These are phyloP conservation scores for Eudasyphora cyanicolor DNA, from an alignment of 2,888 invertebrate species.

Conservation along the genomic window DNA sequence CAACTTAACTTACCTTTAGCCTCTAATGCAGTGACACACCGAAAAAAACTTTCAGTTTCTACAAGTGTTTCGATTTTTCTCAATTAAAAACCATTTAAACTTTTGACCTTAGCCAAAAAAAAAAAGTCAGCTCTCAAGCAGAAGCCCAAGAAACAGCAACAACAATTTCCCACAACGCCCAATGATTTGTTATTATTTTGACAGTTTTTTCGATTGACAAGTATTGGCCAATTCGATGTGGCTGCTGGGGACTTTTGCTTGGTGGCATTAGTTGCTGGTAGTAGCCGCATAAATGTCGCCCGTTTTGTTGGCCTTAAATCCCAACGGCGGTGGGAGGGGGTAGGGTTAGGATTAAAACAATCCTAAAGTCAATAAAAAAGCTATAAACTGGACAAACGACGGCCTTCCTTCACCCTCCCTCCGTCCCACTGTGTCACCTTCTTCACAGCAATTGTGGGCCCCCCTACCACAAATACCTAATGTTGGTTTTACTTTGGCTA, in stretches of 20 bases:
- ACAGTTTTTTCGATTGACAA: slow-evolving; percentile 7
- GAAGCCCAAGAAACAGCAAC: neutral
- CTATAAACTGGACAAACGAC: neutral
- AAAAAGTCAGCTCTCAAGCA: neutral
- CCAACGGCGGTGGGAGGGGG: slow-evolving; percentile 23
- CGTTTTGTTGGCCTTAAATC: neutral
- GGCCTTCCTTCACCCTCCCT: neutral
- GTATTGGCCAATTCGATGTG: neutral
- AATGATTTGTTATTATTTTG: slow-evolving; percentile 44
- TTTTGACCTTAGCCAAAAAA: neutral
- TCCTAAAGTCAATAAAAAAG: slow-evolving; percentile 4
- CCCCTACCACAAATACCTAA: neutral
- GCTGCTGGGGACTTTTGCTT: neutral
- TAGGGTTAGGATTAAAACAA: slow-evolving; percentile 20
- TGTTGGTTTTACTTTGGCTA: slow-evolving; percentile 19
- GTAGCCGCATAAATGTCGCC: neutral
- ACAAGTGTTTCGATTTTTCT: neutral
- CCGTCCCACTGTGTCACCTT: neutral
- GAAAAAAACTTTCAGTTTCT: neutral
- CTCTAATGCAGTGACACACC: neutral
- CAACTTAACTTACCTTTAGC: neutral
- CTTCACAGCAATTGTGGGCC: slow-evolving; percentile 24
- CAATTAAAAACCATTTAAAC: slow-evolving; percentile 8
- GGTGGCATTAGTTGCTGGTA: neutral
- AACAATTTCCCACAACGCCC: slow-evolving; percentile 11